phyloP scores from a whole-genome alignment of 2,797 vertebrate genomes.

The Gephyroberyx darwinii region DNA sequence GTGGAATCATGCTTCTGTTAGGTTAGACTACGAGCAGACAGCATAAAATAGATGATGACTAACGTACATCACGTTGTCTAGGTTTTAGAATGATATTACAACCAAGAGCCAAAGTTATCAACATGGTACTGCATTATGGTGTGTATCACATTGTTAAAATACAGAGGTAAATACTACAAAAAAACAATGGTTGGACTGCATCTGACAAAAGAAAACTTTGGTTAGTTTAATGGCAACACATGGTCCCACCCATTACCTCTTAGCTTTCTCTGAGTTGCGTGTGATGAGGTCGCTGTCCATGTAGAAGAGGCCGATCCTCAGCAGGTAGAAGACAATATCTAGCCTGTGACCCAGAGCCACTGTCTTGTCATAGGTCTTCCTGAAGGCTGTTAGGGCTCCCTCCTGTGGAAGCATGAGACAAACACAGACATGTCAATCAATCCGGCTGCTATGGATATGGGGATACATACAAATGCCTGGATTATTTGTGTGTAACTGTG shows the following conservation, averaged over 20 bases:
- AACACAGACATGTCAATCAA: neutral
- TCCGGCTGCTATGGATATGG: neutral
- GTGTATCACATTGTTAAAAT: too few species aligned
- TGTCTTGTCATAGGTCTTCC: constrained; percentile 98
- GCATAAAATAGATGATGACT: neutral
- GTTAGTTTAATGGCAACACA: neutral
- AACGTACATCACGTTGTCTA: neutral
- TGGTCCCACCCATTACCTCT: constrained; percentile 83
- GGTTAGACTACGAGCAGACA: neutral
- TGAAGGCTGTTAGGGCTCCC: constrained; percentile 92
- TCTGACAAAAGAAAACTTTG: neutral
- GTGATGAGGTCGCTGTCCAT: constrained; percentile 99
- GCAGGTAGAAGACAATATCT: constrained; percentile 96
- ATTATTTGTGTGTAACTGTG: neutral
- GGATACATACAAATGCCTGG: neutral
- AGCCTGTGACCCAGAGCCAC: constrained; percentile 95
- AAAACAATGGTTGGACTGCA: neutral
- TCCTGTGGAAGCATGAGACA: constrained; percentile 80
- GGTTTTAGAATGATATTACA: neutral
- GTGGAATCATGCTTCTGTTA: neutral
- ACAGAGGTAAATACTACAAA: neutral
- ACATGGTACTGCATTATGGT: too few species aligned
- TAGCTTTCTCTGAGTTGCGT: constrained; percentile 97
- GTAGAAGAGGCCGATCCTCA: constrained; percentile 97
- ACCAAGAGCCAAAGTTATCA: neutral